Evolutionary conservation across 2,797 vertebrate species (phyloP).

Genomic region (Sparus aurata): DNA sequence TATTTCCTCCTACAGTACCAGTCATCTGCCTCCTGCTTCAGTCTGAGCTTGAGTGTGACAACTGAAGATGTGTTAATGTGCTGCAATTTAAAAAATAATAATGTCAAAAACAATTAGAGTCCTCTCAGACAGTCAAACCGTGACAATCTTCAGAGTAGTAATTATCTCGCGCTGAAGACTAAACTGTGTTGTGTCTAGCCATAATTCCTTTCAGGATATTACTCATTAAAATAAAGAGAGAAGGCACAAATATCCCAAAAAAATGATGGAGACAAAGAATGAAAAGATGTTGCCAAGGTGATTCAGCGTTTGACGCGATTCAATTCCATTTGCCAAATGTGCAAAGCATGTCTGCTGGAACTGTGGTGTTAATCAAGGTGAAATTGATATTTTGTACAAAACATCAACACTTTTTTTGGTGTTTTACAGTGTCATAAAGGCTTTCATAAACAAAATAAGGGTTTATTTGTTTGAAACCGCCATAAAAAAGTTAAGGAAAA

Average conservation of each 20-base stretch:
- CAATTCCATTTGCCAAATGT: background rate
- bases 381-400: background rate
- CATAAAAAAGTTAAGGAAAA: background rate
- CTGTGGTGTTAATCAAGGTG: background rate
- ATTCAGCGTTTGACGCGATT: slow-evolving; percentile 12
- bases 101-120: slow-evolving; percentile 71
- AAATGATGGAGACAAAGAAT: slow-evolving; percentile 24
- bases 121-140: slow-evolving; percentile 66
- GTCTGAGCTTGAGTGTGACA: slow-evolving; percentile 54
- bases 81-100: slow-evolving; percentile 56
- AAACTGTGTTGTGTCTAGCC: slow-evolving; percentile 47
- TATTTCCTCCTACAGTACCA: slow-evolving; percentile 47
- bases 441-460: background rate
- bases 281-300: background rate
- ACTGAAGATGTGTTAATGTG: slow-evolving; percentile 67
- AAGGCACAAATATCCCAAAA: slow-evolving; percentile 35
- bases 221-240: slow-evolving; percentile 36
- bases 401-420: background rate
- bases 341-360: background rate
- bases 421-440: background rate
- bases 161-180: slow-evolving; percentile 66
- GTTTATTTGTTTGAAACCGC: slow-evolving; percentile 1
- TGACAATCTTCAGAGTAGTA: slow-evolving; percentile 62
- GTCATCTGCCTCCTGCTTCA: slow-evolving; percentile 55
- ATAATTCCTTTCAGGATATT: slow-evolving; percentile 55